Conservation (phyloP, 92 coral and sea anemone genomes). For the Porites lobata region DNA sequence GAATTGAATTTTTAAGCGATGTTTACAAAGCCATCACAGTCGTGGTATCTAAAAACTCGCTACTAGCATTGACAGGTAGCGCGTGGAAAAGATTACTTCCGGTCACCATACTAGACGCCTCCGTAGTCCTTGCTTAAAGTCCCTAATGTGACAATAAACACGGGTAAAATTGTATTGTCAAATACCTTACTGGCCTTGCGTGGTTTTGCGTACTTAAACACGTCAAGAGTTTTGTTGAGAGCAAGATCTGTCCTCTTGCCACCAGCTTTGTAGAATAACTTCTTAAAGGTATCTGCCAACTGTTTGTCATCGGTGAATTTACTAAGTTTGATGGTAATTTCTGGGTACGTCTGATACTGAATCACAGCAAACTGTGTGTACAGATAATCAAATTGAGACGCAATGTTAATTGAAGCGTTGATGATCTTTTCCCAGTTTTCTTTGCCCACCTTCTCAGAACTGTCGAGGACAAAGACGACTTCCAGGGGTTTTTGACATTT, state of each 20-base stretch:
- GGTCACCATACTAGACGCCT: no score
- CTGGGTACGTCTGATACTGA: constrained; percentile 87
- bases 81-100: no score
- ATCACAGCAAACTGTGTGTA: constrained; percentile 84
- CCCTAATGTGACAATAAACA: no score
- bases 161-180: no score
- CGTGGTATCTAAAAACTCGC: no score
- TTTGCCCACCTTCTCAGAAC: constrained; percentile 91
- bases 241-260: constrained; percentile 95
- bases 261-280: constrained; percentile 86
- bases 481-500: constrained; percentile 88
- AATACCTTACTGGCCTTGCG: constrained; percentile 80
- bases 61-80: no score
- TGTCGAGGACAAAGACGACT: constrained; percentile 87
- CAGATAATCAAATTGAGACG: constrained; percentile 67
- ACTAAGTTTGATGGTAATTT: constrained; percentile 72
- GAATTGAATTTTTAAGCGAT: no score
- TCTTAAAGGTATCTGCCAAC: constrained; percentile 69
- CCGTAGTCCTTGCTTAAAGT: no score
- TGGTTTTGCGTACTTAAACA: constrained; percentile 73
- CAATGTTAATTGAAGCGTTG: constrained; percentile 73
- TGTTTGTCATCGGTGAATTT: constrained; percentile 72
- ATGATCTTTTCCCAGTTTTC: constrained; percentile 86
- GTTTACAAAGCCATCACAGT: no score
- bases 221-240: constrained; percentile 76